Base-by-base conservation (phyloP, 37 sponge, comb jelly and placozoan species). In the Hexactinellida sp. region DNA sequence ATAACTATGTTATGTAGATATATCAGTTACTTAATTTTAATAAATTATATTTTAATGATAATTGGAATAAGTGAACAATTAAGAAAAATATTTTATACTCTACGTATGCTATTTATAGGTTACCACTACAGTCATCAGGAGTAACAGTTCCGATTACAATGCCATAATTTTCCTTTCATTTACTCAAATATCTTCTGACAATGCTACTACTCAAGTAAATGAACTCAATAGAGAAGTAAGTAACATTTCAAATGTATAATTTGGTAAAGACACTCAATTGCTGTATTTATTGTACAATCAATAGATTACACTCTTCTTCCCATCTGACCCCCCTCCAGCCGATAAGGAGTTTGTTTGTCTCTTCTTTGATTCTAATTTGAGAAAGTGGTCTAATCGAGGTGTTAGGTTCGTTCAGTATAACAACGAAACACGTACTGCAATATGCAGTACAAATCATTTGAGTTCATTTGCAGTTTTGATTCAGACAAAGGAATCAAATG, bases 111-210 rank as follows among this genome's bases (percentile, higher is more conserved):
- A 23, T 63, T 63, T 63, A 21, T 63, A 63, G 76, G 76, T 63
- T 3, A 25, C 76, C 13, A 63, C 76, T 63, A 63, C 76, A 21
- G 34, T 63, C 76, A n/a, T 63, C 25, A n/a, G 34, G 30, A n/a
- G 30, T n/a, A 63, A 63, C 3, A 63, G 34, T 63, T 21, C 76
- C 5, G 34, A n/a, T 32, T 32, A 28, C 76, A 63, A 63, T 63
- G 30, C 19, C 3, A 63, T 63, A 25, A 25, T 63, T 25, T 25
- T 23, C 3, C 21, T 63, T 32, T 25, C 76, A 25, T 63, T 63
- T n/a, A 63, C 76, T 32, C 76, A 63, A 23, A 63, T 5, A 63
- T 63, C 76, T n/a, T 63, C n/a, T n/a, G n/a, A n/a, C n/a, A 63
- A 63, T 28, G 21, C 30, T 23, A 25, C 32, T 7, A 63, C 28